Evolutionary conservation across 2,797 vertebrate genomes (phyloP).

Genomic region (Cryptoblepharus egeriae): DNA sequence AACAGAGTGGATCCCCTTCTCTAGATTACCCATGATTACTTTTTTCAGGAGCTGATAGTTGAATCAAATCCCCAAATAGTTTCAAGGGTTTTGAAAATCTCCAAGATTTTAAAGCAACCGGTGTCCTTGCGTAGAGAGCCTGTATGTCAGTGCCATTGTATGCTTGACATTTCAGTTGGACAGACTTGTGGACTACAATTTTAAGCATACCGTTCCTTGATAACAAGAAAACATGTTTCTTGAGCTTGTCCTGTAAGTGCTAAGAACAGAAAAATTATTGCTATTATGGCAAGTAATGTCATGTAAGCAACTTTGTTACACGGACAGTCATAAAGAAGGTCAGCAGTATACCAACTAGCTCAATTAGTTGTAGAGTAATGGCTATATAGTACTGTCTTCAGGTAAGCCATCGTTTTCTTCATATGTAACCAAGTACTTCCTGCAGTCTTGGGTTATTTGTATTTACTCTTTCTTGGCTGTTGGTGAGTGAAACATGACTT

Average conservation of each 20-base stretch:
- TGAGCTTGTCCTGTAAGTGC: no score
- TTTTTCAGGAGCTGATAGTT: background rate
- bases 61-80: background rate
- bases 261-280: no score
- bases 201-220: no score
- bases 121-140: conserved; percentile 8
- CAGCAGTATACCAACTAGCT: background rate
- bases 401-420: background rate
- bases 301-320: background rate
- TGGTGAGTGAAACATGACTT: conserved; percentile 39
- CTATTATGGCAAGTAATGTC: background rate
- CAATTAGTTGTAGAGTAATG: background rate
- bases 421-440: background rate
- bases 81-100: background rate
- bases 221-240: no score
- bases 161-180: background rate
- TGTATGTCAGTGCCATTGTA: background rate
- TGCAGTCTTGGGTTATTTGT: background rate
- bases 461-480: background rate
- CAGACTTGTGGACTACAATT: background rate
- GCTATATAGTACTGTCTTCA: background rate
- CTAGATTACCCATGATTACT: background rate
- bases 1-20: background rate
- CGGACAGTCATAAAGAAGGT: background rate
- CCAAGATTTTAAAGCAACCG: background rate